Base-by-base conservation (phyloP, 2,888 invertebrate species). In the Eristalis pertinax region DNA sequence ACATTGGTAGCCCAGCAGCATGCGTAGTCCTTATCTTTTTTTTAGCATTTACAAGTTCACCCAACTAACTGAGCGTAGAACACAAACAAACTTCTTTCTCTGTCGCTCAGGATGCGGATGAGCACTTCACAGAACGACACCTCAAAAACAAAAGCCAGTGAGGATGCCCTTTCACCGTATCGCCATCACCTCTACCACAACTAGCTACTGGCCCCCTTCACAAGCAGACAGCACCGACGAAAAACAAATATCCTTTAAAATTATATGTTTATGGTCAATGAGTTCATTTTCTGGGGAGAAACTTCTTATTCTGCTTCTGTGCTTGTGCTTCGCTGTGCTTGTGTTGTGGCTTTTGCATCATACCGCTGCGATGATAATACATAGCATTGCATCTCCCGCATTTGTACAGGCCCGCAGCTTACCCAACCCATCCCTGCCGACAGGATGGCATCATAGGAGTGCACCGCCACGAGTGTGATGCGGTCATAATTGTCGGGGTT, bases 401-500 rank as follows among this genome's bases (percentile, higher is more conserved):
- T 84, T 84, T 87, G 80, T 78, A 79, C 72, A 76, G 64, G 76
- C 87, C 79, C 74, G 75, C 79, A 87, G 73, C 13, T 5, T 78
- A 76, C 73, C 60, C 72, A 22, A 60, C 32, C 60, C 32, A 32
- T 32, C 32, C 65, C 70, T 15, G 67, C 35, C 62, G 29, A 77
- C 24, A 67, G 58, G 65, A 41, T 60, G 58, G 15, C 56, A 56
- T 56, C 56, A 56, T 22, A 56, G 69, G 56, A 83, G 67, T 68
- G 75, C 60, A 60, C 60, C 50, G 73, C 80, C 72, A 87, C 72
- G 73, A 84, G 87, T 87, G 84, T 84, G 87, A 87, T 87, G 87
- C 75, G 87, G 84, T 87, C 87, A 87, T 87, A 87, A 84, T 87
- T 87, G 87, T 87, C 84, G 87, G 76, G 87, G 87, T 87, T 87